Base-by-base conservation (phyloP, 35 echinoderm and acorn worm genomes). In the Anneissia japonica region DNA sequence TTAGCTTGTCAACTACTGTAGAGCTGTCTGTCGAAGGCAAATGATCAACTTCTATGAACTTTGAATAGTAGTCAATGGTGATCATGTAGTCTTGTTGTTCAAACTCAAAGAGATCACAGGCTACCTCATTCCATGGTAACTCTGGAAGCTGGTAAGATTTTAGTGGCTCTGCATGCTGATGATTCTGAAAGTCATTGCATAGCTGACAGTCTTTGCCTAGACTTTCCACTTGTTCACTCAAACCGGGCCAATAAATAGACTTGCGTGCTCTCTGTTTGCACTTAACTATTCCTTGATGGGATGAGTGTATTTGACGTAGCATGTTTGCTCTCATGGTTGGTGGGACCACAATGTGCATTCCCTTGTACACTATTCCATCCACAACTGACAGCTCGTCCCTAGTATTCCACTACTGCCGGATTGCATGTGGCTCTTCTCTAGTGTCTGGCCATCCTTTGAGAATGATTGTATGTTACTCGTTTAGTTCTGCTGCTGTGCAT, bases 361-460 rank as follows among this genome's bases (percentile, higher is more conserved):
- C 93, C 55, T 95, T 91, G 19, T 88, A 91, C 30, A 94, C 19
- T 0, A 95, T 26, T 11, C 89, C 93, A 43, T 95, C 80, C 6
- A 46, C 9, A 0, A 92, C 81, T 46, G 93, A 14, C 4, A 97
- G 73, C 34, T 92, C 86, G 38, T 96, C 94, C 32, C 90, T 39
- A 4, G 75, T 23, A 30, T 23, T 81, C 94, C 94, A 93, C 30
- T 90, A 93, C 75, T 84, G 34, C 76, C 94, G 12, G 32, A 93
- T 93, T 3, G 79, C 32, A 37, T 84, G 84, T 32, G 87, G 84
- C 75, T 97, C 86, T 35, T 84, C n/a, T 41, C 46, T 93, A 16
- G 72, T 90, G 39, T 90, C 84, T 78, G 87, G 94, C 94, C 90
- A 97, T 36, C 94, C 90, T 88, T 86, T 91, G 34, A 30, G 74